These are phyloP conservation scores for Lycorma delicatula DNA, from an alignment of 1,140 invertebrate genomes.

Conservation along the genomic window DNA sequence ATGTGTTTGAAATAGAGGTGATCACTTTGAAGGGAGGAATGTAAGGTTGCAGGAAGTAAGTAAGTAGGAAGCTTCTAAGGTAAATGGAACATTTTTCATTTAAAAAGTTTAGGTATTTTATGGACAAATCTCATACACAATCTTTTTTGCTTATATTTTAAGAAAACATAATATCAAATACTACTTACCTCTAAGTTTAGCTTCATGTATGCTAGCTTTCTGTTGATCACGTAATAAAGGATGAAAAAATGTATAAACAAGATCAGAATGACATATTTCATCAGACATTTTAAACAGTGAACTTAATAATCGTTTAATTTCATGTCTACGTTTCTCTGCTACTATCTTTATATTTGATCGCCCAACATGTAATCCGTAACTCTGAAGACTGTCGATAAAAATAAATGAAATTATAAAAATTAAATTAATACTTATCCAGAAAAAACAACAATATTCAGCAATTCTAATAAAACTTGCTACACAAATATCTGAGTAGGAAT, in stretches of 20 bases:
- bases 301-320: constrained; percentile 79
- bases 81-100: no score
- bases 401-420: background rate
- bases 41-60: no score
- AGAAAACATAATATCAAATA: no score
- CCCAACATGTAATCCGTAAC: constrained; percentile 72
- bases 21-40: no score
- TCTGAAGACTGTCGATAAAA: constrained; percentile 45
- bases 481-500: no score
- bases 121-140: no score
- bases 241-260: constrained; percentile 98
- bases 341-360: constrained; percentile 91
- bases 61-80: no score
- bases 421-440: background rate
- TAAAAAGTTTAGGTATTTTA: no score
- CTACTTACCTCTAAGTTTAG: constrained; percentile 43
- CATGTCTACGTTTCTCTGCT: constrained; percentile 76
- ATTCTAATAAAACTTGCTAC: no score
- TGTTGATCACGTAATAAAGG: constrained; percentile 84
- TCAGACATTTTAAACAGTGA: constrained; percentile 79
- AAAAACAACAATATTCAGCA: no score
- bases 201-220: constrained; percentile 54
- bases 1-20: no score
- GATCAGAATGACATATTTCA: constrained; percentile 90
- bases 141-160: no score